Evolutionary conservation across 1,140 invertebrate species (phyloP).

Genomic region (Panagrolaimus sp.): DNA sequence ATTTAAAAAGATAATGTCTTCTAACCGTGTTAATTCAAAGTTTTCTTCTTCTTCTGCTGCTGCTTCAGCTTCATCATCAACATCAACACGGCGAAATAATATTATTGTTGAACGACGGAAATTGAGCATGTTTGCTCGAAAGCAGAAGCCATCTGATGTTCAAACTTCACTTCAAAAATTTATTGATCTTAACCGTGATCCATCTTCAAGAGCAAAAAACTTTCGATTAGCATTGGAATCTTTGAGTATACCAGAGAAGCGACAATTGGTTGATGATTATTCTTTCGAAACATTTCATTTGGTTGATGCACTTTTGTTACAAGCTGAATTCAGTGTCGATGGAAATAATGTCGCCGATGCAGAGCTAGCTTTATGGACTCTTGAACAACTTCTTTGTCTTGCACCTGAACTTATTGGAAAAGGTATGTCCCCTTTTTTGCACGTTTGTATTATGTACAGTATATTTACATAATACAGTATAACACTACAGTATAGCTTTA

Average conservation of each 20-base stretch:
- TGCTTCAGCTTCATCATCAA: too few relatives aligned
- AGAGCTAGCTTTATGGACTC: conserved; percentile 54
- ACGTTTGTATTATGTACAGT: too few relatives aligned
- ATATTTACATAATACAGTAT: too few relatives aligned
- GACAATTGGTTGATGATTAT: conserved; percentile 56
- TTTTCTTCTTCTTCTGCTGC: too few relatives aligned
- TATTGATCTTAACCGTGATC: conserved; percentile 46
- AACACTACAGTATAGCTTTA: too few relatives aligned
- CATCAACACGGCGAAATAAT: too few relatives aligned
- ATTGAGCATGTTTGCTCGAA: conserved; percentile 42
- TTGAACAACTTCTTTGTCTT: conserved; percentile 53
- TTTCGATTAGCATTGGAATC: conserved; percentile 47
- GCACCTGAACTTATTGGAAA: conserved; percentile 56
- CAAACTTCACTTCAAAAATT: conserved; percentile 51
- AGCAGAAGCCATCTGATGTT: conserved; percentile 51
- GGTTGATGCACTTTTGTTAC: conserved; percentile 52
- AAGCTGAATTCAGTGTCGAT: conserved; percentile 34
- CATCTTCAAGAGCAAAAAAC: conserved; percentile 52
- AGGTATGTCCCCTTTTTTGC: conserved; percentile 28
- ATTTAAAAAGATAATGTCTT: too few relatives aligned
- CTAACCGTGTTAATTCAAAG: too few relatives aligned
- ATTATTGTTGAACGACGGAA: too few relatives aligned
- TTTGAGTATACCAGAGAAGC: conserved; percentile 49
- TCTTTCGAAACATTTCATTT: conserved; percentile 56
- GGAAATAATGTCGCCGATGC: conserved; percentile 43